These are phyloP conservation scores for Pangasius macronema DNA, from an alignment of 2,797 vertebrate species.

Conservation along the genomic window DNA sequence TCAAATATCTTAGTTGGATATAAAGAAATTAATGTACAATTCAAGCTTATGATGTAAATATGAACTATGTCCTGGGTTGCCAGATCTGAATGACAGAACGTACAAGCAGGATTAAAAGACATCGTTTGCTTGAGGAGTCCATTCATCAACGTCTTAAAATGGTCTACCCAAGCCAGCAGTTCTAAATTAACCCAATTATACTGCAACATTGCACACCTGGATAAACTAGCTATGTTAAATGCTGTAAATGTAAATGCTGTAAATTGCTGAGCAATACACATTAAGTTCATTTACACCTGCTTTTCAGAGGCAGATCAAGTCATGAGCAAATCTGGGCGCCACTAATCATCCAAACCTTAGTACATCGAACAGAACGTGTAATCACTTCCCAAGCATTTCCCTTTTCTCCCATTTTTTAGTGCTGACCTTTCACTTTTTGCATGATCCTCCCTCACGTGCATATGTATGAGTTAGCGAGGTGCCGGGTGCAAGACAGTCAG, in stretches of 20 bases:
- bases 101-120: no score
- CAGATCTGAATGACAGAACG: neutral
- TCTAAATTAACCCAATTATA: neutral
- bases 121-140: neutral
- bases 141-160: neutral
- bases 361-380: neutral
- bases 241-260: neutral
- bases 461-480: neutral
- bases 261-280: neutral
- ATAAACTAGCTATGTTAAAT: no score
- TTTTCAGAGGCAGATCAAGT: conserved; percentile 1
- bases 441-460: neutral
- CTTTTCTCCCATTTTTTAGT: neutral
- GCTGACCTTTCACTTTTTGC: neutral
- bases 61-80: neutral
- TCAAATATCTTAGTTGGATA: neutral
- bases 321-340: neutral
- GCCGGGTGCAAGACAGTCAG: neutral
- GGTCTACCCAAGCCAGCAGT: neutral
- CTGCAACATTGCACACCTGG: neutral
- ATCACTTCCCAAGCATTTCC: neutral
- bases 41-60: neutral
- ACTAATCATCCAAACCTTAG: neutral
- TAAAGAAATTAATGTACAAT: neutral
- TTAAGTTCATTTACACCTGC: neutral